phyloP scores from a whole-genome alignment of 2,113 vertebrate genomes.

The Otolemur garnettii region DNA sequence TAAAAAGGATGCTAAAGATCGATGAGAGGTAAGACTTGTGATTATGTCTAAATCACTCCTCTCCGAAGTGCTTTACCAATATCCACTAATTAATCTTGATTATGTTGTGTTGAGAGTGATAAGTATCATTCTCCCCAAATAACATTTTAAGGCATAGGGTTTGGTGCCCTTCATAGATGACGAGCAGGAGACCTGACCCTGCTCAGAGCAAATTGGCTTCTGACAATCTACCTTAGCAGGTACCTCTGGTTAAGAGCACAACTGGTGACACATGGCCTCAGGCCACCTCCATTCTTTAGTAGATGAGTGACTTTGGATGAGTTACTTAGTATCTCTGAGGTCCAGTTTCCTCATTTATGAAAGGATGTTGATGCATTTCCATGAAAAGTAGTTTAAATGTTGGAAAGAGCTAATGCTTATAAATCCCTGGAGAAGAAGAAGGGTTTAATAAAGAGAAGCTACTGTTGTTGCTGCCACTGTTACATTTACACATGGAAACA shows the following conservation, averaged over 20 bases:
- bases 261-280: rapidly evolving
- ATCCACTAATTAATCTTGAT: constrained; percentile 72
- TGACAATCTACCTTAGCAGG: neutral
- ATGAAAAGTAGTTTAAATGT: neutral
- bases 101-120: constrained; percentile 4
- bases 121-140: constrained; percentile 51
- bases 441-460: neutral
- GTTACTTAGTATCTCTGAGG: neutral
- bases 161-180: neutral
- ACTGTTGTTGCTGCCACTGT: neutral
- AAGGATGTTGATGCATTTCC: constrained; percentile 6
- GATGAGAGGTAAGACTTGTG: constrained; percentile 63
- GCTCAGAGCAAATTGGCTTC: neutral
- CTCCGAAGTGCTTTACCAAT: constrained; percentile 59
- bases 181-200: neutral
- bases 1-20: constrained; percentile 75
- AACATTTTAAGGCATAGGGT: constrained; percentile 14
- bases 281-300: neutral
- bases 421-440: neutral
- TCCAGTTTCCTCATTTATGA: neutral
- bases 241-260: neutral
- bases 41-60: constrained; percentile 66
- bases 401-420: neutral
- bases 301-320: neutral
- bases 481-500: neutral